Base-by-base conservation (phyloP, 2,797 vertebrate genomes). In the Orientallactaga sibirica region DNA sequence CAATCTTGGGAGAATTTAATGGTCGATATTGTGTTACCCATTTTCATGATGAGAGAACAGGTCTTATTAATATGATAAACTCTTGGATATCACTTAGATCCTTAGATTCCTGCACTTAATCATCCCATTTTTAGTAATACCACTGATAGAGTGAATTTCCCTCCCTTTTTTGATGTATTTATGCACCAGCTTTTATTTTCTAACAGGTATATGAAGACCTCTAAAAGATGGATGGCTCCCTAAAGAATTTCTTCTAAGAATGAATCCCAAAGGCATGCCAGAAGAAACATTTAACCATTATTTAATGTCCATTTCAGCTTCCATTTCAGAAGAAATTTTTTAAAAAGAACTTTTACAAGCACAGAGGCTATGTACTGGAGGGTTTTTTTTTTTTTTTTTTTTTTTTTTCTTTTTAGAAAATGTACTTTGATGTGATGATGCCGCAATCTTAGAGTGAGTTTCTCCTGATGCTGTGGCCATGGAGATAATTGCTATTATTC, bases 281-380 rank as follows among this genome's bases (percentile, higher is more conserved):
- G 75, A 94, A n/a, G 83, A 94, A 90, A 88, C 62, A 19, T 68
- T 80, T 82, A 81, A 94, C 83, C 37, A 78, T 74, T 94, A 14
- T 24, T 25, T 52, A 90, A 89, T 22, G 41, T 0, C 5, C 10
- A 25, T 29, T 88, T 92, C 86, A 19, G 71, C 76, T 93, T 92
- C 29, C 14, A 70, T 41, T 82, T 79, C n/a, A 89, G 80, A 83
- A 58, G 27, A 71, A 77, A 20, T 55, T 43, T 58, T 58, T 55
- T 12, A 62, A 95, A 92, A 92, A 7, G 7, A 78, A 20, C 16
- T 2, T 62, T 70, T 75, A 79, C 19, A 58, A 12, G 3, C 5
- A 74, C 15, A 91, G 67, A 78, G 43, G 79, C 20, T 37, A 68
- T 24, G 4, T 8, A 33, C 11, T 73, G 22, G 15, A 9, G 7